These are phyloP conservation scores for Branchipolynoe longqiensis DNA, from an alignment of 2,888 invertebrate genomes.

Conservation along the genomic window DNA sequence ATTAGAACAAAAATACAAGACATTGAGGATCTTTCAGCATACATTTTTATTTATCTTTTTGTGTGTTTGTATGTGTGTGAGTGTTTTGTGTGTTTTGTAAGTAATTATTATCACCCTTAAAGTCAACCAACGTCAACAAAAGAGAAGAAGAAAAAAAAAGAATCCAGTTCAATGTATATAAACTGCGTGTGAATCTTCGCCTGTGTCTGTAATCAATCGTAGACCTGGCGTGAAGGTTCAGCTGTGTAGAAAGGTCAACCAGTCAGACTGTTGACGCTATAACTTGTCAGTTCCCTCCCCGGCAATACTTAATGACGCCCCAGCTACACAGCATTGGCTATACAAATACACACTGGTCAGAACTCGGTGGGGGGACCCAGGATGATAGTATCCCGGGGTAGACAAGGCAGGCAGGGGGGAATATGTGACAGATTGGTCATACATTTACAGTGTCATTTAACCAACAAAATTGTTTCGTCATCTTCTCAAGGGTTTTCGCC, in stretches of 20 bases:
- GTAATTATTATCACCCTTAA: background rate
- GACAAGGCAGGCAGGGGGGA: background rate
- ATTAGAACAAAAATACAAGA: too few relatives aligned
- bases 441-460: background rate
- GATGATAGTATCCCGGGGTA: background rate
- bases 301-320: background rate
- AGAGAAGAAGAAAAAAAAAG: too few relatives aligned
- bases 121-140: slow-evolving; percentile 48
- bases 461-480: too few relatives aligned
- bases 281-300: background rate
- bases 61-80: too few relatives aligned
- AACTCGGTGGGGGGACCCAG: slow-evolving; percentile 16
- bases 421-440: slow-evolving; percentile 16
- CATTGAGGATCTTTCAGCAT: too few relatives aligned
- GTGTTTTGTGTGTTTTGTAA: background rate
- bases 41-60: too few relatives aligned
- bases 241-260: background rate
- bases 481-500: too few relatives aligned
- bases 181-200: background rate
- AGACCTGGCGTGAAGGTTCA: background rate
- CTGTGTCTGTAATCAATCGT: background rate
- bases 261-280: background rate
- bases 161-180: slow-evolving; percentile 34
- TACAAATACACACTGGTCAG: slow-evolving; percentile 25
- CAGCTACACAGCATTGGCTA: slow-evolving; percentile 1